Percentiles rank a stretch among this genome's conserved stretches.
Evolutionary conservation across 2,888 invertebrate genomes (phyloP).

Genomic region (Monoplex corrugatus): DNA sequence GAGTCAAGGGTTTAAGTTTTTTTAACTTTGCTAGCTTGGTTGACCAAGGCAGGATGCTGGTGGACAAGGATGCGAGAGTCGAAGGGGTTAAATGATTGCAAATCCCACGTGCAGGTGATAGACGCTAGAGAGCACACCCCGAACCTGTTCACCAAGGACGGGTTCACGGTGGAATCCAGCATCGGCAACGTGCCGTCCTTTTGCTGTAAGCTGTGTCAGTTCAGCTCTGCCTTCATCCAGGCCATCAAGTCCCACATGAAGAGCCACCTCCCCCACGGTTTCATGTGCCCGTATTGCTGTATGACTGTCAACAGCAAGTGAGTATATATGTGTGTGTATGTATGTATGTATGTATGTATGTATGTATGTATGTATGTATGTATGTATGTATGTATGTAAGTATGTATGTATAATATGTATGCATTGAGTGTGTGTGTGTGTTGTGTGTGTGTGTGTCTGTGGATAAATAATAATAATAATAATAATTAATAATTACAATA

Average conservation of each 20-base stretch:
- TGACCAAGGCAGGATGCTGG: no score
- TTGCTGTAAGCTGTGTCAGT: conserved; percentile 42
- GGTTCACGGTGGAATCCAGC: conserved; percentile 9
- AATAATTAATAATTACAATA: no score
- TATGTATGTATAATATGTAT: not conserved
- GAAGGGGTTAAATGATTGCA: no score
- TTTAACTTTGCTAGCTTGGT: no score
- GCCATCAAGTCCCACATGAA: conserved; percentile 57
- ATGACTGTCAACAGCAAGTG: conserved; percentile 28
- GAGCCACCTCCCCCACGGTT: conserved; percentile 55
- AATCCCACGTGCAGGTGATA: not conserved
- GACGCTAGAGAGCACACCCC: conserved; percentile 17
- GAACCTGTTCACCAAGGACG: conserved; percentile 4
- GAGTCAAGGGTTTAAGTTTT: no score
- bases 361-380: not conserved
- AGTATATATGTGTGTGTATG: not conserved
- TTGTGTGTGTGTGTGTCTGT: conserved; percentile 11
- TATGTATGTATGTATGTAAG: not conserved
- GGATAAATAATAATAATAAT: no score
- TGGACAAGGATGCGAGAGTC: not conserved
- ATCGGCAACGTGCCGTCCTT: conserved; percentile 7
- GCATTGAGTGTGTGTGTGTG: not conserved
- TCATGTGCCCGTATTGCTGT: conserved; percentile 57
- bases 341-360: not conserved
- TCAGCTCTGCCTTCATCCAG: conserved; percentile 55